Evolutionary conservation across 2,888 invertebrate species (phyloP).

Genomic region (Glomeris marginata): DNA sequence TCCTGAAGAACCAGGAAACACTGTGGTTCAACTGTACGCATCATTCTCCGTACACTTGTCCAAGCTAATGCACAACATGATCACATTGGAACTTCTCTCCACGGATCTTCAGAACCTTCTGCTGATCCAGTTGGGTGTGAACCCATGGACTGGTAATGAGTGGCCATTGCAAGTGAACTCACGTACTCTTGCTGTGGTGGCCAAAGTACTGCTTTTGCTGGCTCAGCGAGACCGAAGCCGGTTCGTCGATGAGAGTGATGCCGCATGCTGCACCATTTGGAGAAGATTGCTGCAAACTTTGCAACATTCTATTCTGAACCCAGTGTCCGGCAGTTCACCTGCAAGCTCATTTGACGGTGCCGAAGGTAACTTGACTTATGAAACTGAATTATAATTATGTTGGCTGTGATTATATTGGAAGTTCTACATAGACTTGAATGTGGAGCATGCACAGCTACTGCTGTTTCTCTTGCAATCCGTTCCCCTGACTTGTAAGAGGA

Average conservation of each 20-base stretch:
- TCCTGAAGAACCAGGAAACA: no score
- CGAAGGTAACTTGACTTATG: not conserved
- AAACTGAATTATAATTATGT: no score
- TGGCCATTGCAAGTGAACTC: slow-evolving; percentile 67
- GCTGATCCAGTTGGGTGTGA: slow-evolving; percentile 55
- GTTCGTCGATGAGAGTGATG: slow-evolving; percentile 71
- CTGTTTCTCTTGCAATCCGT: slow-evolving; percentile 88
- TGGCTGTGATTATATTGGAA: no score
- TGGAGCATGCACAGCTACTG: slow-evolving; percentile 85
- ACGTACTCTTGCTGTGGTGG: slow-evolving; percentile 63
- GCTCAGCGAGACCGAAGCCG: slow-evolving; percentile 40
- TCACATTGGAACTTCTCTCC: not conserved
- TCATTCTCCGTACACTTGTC: not conserved
- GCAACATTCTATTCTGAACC: slow-evolving; percentile 64
- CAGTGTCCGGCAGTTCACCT: slow-evolving; percentile 34
- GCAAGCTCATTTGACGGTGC: no score
- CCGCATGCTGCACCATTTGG: slow-evolving; percentile 81
- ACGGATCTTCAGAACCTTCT: slow-evolving; percentile 41
- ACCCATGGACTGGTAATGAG: slow-evolving; percentile 41
- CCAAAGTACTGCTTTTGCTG: slow-evolving; percentile 53
- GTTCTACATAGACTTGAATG: slow-evolving; percentile 88
- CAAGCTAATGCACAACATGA: not conserved
- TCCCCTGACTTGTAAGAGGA: slow-evolving; percentile 92
- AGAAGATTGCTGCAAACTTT: slow-evolving; percentile 75
- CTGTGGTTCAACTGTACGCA: slow-evolving; percentile 21